Percentiles rank a stretch among this genome's conserved stretches.
Evolutionary conservation across 1,140 invertebrate genomes (phyloP).

Genomic region (Monomorium pharaonis): DNA sequence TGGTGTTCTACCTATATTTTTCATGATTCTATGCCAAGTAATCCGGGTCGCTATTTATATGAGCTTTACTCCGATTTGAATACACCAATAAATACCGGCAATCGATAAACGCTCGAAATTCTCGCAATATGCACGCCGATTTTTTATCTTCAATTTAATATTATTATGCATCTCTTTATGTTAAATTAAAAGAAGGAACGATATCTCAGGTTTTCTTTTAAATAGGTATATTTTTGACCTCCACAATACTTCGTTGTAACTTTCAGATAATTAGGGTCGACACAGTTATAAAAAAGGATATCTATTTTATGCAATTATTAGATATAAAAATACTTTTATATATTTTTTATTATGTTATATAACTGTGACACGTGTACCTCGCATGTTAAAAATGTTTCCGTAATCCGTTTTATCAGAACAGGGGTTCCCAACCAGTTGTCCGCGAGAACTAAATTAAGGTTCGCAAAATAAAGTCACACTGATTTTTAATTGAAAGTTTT

Average conservation of each 20-base stretch:
- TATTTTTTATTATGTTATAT: neutral
- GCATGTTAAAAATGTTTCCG: neutral
- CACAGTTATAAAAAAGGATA: too few species aligned
- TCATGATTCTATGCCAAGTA: conserved; percentile 20
- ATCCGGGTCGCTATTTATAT: neutral
- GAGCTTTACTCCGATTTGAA: neutral
- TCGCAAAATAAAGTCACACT: too few species aligned
- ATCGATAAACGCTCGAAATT: neutral
- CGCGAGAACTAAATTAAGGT: too few species aligned
- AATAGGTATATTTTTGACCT: neutral
- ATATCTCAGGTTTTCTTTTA: neutral
- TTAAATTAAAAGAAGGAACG: too few species aligned
- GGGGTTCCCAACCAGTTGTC: too few species aligned
- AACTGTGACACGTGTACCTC: neutral
- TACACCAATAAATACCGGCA: conserved; percentile 8
- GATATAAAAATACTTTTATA: too few species aligned
- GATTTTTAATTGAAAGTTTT: too few species aligned
- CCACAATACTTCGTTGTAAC: neutral
- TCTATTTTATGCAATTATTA: too few species aligned
- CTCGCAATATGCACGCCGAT: neutral
- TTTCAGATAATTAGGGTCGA: neutral
- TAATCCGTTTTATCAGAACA: neutral
- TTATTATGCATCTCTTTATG: neutral
- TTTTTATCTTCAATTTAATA: neutral
- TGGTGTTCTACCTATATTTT: neutral